Evolutionary conservation across 1,140 invertebrate species (phyloP), one percentile per base, ranked within the genome.

Genomic region (Delia radicum): DNA sequence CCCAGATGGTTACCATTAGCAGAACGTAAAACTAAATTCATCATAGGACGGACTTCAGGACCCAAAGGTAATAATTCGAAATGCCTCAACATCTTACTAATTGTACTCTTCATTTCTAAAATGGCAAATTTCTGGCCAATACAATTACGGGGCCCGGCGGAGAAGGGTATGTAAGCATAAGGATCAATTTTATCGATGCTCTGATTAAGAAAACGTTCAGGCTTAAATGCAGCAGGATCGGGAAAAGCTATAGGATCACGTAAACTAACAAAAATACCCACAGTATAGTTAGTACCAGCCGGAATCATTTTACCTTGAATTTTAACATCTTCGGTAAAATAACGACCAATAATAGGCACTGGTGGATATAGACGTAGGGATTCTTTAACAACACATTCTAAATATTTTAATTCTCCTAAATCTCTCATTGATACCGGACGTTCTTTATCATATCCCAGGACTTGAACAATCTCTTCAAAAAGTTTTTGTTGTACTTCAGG

Each of bases 101-200:
- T 77, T 4, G 84, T 80, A 31, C 81, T 88, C 85, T 95, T 95
- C 81, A 93, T 87, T 86, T 96, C 93, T 79, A 94, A 83, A 83
- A 93, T 86, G 1, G 94, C 94, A 85, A 94, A 96, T 81, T 91
- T 93, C 85, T 94, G 93, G 76, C 93, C 93, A 89, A 82, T 83
- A 79, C 92, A 93, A 79, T 92, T 92, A 79, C 89, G 87, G 26
- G 86, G 87, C 13, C 91, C 91, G 37, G 90, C 91, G n/a, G 89
- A 90, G 80, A 93, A 93, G 63, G 92, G 91, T 37, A 92, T 85
- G 81, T 88, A 91, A 26, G 87, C 79, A 80, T 85, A 89, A 0
- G 82, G 87, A 79, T 87, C 87, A 24, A 87, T 81, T 48, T 80
- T 79, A 42, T 80, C 76, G n/a, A 77, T 69, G 12, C n/a, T 26